These are phyloP conservation scores for Polymixis lichenea DNA, from an alignment of 2,888 invertebrate species.

Conservation along the genomic window DNA sequence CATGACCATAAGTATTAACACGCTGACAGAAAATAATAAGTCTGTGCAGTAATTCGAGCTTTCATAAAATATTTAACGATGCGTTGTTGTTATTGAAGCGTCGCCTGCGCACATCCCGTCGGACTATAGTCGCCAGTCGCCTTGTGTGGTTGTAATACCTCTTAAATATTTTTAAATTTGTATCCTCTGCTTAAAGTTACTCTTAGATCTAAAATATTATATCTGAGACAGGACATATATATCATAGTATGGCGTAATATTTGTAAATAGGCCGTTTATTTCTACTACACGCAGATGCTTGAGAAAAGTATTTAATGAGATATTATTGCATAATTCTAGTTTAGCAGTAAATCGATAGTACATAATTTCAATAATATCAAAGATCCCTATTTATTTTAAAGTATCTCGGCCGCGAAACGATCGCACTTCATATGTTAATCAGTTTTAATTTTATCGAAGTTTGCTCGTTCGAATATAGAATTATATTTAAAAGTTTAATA, in stretches of 20 bases:
- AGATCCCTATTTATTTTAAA: constrained; percentile 84
- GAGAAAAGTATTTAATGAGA: constrained; percentile 80
- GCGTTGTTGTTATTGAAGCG: constrained; percentile 40
- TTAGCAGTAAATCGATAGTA: constrained; percentile 88
- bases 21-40: constrained; percentile 46
- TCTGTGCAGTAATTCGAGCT: constrained; percentile 49
- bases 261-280: constrained; percentile 84
- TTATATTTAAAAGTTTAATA: constrained; percentile 89
- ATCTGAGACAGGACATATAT: constrained; percentile 72
- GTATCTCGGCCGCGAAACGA: constrained; percentile 71
- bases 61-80: constrained; percentile 65
- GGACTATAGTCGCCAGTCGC: constrained; percentile 81
- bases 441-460: constrained; percentile 90
- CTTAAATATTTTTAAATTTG: constrained; percentile 80
- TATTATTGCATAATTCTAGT: constrained; percentile 84
- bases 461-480: constrained; percentile 90
- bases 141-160: constrained; percentile 87
- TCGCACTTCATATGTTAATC: constrained; percentile 88
- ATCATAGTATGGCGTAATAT: constrained; percentile 80
- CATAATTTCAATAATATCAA: constrained; percentile 89
- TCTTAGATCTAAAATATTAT: constrained; percentile 80
- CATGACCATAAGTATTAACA: constrained; percentile 28
- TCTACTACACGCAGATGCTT: constrained; percentile 84
- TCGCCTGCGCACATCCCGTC: constrained; percentile 55
- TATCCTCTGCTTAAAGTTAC: constrained; percentile 82